phyloP scores from a whole-genome alignment of 2,113 vertebrate species.

The Monopterus albus region DNA sequence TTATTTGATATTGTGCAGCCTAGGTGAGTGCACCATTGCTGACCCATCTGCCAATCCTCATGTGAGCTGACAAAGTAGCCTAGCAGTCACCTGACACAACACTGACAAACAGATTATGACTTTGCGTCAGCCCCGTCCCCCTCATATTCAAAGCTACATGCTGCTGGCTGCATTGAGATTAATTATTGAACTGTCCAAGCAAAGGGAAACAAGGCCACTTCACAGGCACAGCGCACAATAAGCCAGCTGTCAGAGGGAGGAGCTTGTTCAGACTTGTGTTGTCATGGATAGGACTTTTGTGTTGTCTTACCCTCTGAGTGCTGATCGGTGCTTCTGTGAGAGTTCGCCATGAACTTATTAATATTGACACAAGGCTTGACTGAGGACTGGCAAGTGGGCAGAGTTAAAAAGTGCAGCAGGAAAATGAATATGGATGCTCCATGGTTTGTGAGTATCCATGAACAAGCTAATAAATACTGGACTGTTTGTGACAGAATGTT shows the following conservation, averaged over 20 bases:
- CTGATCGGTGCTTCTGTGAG: slow-evolving; percentile 46
- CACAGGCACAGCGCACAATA: slow-evolving; percentile 72
- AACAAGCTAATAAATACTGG: background rate
- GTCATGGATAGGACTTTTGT: slow-evolving; percentile 70
- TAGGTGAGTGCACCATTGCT: slow-evolving; percentile 1
- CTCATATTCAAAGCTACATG: slow-evolving; percentile 63
- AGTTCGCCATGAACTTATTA: slow-evolving; percentile 42
- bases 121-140: slow-evolving; percentile 63
- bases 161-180: slow-evolving; percentile 78
- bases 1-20: background rate
- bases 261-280: slow-evolving; percentile 56
- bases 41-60: slow-evolving; percentile 30
- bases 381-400: slow-evolving; percentile 39
- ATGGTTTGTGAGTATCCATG: slow-evolving; percentile 15
- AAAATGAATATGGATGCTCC: slow-evolving; percentile 18
- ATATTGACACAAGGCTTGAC: slow-evolving; percentile 63
- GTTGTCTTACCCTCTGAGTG: slow-evolving; percentile 49
- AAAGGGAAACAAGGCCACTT: slow-evolving; percentile 74
- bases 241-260: slow-evolving; percentile 80
- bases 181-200: slow-evolving; percentile 80
- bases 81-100: slow-evolving; percentile 25
- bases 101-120: slow-evolving; percentile 50
- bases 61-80: slow-evolving; percentile 40
- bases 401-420: slow-evolving; percentile 11
- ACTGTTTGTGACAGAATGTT: background rate